A percentile compares a stretch with the other conserved stretches of the same genome.
Evolutionary conservation across 2,113 vertebrate species (phyloP).

Genomic region (Nyctibius bracteatus): DNA sequence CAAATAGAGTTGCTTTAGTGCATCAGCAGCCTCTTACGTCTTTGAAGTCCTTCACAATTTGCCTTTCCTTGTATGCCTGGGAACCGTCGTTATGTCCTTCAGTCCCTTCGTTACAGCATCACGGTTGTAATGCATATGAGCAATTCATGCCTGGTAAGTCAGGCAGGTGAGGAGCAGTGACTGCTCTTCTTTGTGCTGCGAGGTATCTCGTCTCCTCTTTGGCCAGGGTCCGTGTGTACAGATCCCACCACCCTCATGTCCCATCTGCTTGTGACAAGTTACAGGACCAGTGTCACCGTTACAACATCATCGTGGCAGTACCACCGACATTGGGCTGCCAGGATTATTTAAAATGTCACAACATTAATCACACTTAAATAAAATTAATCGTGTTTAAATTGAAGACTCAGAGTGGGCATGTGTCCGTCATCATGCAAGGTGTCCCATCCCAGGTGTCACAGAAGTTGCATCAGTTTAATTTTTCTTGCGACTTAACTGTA

Average conservation of each 20-base stretch:
- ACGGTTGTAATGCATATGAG: rapidly evolving
- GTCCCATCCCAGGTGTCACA: not conserved
- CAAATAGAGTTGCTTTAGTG: not conserved
- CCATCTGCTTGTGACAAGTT: not conserved
- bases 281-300: not conserved
- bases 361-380: not conserved
- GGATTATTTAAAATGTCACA: not conserved
- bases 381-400: not conserved
- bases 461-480: not conserved
- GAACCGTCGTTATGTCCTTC: not conserved
- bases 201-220: not conserved
- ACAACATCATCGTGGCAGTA: rapidly evolving
- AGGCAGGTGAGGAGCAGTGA: not conserved
- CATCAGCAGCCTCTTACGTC: not conserved
- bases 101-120: not conserved
- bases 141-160: not conserved
- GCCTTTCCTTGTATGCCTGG: not conserved
- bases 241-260: not conserved
- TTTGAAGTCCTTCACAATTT: not conserved
- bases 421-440: not conserved
- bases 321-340: not conserved
- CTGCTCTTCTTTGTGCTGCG: not conserved
- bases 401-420: not conserved
- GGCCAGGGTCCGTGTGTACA: not conserved
- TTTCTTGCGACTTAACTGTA: not conserved